A percentile compares a stretch with the other conserved stretches of the same genome.
Conservation (phyloP, 2,888 invertebrate genomes). For the Dysmachus trigonus region DNA sequence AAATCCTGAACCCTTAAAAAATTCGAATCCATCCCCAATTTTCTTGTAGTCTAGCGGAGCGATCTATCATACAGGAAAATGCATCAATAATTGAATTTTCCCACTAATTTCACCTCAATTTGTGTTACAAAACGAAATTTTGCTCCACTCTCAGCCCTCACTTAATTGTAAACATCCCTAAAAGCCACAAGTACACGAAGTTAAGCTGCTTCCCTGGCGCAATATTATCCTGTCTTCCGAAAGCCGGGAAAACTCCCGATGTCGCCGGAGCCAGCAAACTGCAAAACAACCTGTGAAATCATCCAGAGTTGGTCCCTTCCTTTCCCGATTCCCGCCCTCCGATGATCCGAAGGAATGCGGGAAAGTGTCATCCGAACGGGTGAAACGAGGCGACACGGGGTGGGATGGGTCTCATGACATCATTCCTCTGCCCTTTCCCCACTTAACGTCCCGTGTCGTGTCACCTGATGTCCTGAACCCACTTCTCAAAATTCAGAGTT, state of each 20-base stretch:
- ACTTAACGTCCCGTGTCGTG: background rate
- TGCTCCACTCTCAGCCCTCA: slow-evolving; percentile 38
- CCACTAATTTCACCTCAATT: slow-evolving; percentile 52
- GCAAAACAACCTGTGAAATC: background rate
- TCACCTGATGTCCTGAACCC: background rate
- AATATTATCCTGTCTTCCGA: background rate
- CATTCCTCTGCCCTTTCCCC: background rate
- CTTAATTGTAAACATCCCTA: slow-evolving; percentile 40
- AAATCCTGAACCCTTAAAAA: background rate
- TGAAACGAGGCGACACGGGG: too few relatives aligned
- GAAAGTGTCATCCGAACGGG: background rate
- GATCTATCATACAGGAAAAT: slow-evolving; percentile 21
- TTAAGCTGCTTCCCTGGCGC: background rate
- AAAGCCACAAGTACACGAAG: slow-evolving; percentile 32
- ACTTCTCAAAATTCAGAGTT: slow-evolving; percentile 3
- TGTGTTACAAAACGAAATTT: slow-evolving; percentile 45
- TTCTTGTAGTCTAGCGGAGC: background rate
- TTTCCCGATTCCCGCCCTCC: too few relatives aligned
- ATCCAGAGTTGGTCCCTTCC: background rate
- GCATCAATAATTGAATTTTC: slow-evolving; percentile 50
- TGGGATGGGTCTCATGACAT: background rate
- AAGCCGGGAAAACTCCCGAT: background rate
- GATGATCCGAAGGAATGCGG: background rate
- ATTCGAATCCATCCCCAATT: background rate
- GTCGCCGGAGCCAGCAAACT: background rate